These are phyloP conservation scores for Saturnia pavonia DNA, from an alignment of 2,888 invertebrate species.

Conservation along the genomic window DNA sequence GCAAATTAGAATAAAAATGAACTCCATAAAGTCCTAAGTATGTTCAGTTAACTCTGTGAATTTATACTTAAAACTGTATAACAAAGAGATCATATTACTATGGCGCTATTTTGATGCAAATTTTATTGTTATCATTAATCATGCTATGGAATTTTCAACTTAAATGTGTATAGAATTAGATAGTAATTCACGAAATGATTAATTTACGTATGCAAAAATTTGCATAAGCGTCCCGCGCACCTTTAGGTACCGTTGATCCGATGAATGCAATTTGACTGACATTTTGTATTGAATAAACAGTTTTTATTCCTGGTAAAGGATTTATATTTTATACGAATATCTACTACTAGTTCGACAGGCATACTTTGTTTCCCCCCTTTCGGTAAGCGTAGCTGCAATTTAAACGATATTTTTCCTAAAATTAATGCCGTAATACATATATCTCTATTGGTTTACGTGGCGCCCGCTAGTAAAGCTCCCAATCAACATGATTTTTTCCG, in stretches of 20 bases:
- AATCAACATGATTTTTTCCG: too few relatives aligned
- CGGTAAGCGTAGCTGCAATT: too few relatives aligned
- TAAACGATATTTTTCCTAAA: too few relatives aligned
- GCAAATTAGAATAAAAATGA: slow-evolving; percentile 70
- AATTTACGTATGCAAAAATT: slow-evolving; percentile 49
- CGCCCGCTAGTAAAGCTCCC: too few relatives aligned
- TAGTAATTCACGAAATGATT: neutral
- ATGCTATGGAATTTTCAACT: slow-evolving; percentile 5
- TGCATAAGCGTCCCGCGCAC: slow-evolving; percentile 75
- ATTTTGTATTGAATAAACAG: slow-evolving; percentile 51
- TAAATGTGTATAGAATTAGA: neutral
- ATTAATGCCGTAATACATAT: too few relatives aligned
- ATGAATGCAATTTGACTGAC: slow-evolving; percentile 77
- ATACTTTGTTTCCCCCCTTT: too few relatives aligned
- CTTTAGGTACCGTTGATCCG: slow-evolving; percentile 68
- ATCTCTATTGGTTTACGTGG: too few relatives aligned
- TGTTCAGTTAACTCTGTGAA: slow-evolving; percentile 34
- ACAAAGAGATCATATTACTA: slow-evolving; percentile 43
- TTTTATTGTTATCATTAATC: slow-evolving; percentile 48
- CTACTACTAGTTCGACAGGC: too few relatives aligned
- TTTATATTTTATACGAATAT: slow-evolving; percentile 33
- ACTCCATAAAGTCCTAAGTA: slow-evolving; percentile 40
- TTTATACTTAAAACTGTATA: slow-evolving; percentile 44
- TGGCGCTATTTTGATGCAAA: slow-evolving; percentile 33
- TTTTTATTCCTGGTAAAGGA: slow-evolving; percentile 26